Conservation (phyloP, 2,113 vertebrate genomes). For the Paedocypris sp. region DNA sequence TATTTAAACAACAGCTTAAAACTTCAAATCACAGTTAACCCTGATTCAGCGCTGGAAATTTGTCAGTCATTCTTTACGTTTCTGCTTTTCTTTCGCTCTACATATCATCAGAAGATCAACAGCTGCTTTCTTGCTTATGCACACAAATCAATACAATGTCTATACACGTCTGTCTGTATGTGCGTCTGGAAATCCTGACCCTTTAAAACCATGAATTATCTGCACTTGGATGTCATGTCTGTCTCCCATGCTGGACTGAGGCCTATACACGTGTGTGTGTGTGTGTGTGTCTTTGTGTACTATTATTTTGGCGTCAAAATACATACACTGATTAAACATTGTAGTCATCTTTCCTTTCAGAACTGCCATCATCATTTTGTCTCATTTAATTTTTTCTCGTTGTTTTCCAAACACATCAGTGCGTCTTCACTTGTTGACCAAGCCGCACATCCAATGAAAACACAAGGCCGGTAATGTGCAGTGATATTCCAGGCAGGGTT, state of each 20-base stretch:
- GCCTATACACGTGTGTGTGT: too few species aligned
- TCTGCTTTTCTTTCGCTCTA: not conserved
- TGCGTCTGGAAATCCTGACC: too few species aligned
- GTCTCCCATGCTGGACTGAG: too few species aligned
- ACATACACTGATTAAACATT: not conserved
- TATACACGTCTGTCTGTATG: constrained; percentile 20
- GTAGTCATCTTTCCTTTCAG: not conserved
- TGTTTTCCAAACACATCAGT: not conserved
- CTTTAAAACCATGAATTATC: too few species aligned
- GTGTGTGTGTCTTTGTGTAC: too few species aligned
- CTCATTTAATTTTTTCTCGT: not conserved
- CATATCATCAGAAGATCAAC: not conserved
- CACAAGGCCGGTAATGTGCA: constrained; percentile 41
- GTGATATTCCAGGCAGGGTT: constrained; percentile 46
- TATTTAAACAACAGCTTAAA: not conserved
- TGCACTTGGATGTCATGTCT: too few species aligned
- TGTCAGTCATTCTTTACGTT: not conserved
- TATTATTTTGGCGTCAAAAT: too few species aligned
- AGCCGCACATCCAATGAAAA: constrained; percentile 24
- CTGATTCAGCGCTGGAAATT: not conserved
- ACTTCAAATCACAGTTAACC: not conserved
- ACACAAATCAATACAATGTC: constrained; percentile 15
- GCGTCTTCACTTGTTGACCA: constrained; percentile 3
- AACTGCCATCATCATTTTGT: not conserved
- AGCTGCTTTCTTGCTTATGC: not conserved